Conservation (phyloP, 2,113 vertebrate species). For the Xiphophorus hellerii region DNA sequence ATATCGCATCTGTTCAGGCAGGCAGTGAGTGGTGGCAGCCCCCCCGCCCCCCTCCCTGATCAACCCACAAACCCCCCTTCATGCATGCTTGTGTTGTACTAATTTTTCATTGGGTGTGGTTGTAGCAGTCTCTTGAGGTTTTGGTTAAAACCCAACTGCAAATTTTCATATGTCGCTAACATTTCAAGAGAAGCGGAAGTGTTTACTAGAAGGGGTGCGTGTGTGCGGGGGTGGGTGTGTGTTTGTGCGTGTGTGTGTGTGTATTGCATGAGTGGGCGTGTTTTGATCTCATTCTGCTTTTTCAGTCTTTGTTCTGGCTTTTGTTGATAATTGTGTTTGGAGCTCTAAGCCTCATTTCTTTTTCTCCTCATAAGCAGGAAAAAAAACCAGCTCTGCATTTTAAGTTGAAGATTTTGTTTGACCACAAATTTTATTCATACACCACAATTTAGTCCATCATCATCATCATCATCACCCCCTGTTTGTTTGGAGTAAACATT, state of each 20-base stretch:
- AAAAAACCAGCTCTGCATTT: slow-evolving; percentile 29
- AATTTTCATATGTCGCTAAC: slow-evolving; percentile 50
- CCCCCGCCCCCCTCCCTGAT: too few species aligned
- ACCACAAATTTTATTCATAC: slow-evolving; percentile 35
- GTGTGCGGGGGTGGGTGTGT: slow-evolving; percentile 33
- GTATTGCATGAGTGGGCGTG: slow-evolving; percentile 48
- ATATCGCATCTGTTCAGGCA: slow-evolving; percentile 68
- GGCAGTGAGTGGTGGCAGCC: slow-evolving; percentile 22
- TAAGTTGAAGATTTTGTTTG: slow-evolving; percentile 54
- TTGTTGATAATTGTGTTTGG: slow-evolving; percentile 60
- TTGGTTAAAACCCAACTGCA: slow-evolving; percentile 59
- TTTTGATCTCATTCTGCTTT: slow-evolving; percentile 54
- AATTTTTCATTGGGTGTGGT: slow-evolving; percentile 76
- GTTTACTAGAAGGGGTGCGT: slow-evolving; percentile 31
- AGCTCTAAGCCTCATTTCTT: slow-evolving; percentile 32
- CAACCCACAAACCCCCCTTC: slow-evolving; percentile 32
- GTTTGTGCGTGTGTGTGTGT: slow-evolving; percentile 41
- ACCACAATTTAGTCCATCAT: slow-evolving; percentile 1
- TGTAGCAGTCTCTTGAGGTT: slow-evolving; percentile 65
- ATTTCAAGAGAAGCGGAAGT: slow-evolving; percentile 27
- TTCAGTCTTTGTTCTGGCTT: slow-evolving; percentile 33
- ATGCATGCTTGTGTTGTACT: slow-evolving; percentile 57
- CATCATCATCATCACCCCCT: slow-evolving; percentile 10
- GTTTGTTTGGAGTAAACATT: slow-evolving; percentile 21
- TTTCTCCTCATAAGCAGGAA: slow-evolving; percentile 35